Base-by-base conservation (phyloP, 2,888 invertebrate species). In the Phengaris arion region DNA sequence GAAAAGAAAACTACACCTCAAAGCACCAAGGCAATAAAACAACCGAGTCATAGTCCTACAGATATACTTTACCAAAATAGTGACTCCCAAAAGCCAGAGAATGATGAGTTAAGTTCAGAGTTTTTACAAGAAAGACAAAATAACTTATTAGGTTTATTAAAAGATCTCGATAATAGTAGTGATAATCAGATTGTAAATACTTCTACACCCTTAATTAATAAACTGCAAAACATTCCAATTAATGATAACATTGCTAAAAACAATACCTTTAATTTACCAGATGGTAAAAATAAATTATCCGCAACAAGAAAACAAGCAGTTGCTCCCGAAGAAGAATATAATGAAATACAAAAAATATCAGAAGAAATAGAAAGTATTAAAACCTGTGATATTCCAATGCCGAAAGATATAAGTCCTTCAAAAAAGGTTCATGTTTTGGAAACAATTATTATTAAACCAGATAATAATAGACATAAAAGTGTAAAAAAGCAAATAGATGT, bases 341-440 rank as follows among this genome's bases (percentile, higher is more conserved):
- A 72, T 35, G 72, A 72, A 35, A 72, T 72, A 74, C 54, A 74
- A 74, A 84, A 87, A 70, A 75, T 87, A 68, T 83, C 86, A n/a
- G 82, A 85, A 74, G 86, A 88, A 83, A 82, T 87, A 74, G 80
- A 83, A 76, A 77, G 77, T 51, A 78, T 85, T 68, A 74, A 77
- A 76, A 73, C 35, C 46, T 76, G 75, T 68, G 76, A 76, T 76
- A 80, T 83, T 77, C 81, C 81, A 69, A 75, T 74, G 48, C 74
- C 79, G 68, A 86, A 85, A 79, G 77, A 74, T 45, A 81, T 87
- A 77, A 87, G 80, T 79, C 86, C 90, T 73, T 81, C 85, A 46
- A 92, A 91, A 80, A 86, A 84, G 79, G 89, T 92, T 54, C 86
- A 88, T 76, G 81, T 92, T 68, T 79, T 92, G 75, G 92, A 92